phyloP scores from a whole-genome alignment of 2,797 vertebrate genomes.

The Anabas testudineus region DNA sequence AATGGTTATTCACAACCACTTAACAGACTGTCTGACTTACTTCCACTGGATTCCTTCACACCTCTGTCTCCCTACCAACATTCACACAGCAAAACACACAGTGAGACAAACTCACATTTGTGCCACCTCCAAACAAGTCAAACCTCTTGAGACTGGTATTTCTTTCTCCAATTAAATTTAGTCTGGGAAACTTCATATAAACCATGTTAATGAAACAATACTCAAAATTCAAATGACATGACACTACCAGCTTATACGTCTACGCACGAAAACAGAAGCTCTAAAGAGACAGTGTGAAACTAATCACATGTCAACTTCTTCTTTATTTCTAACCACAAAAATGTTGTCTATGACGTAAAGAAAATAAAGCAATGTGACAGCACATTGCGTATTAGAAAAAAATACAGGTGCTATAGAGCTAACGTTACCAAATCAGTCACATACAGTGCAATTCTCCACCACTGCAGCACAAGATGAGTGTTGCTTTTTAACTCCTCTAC shows the following conservation, averaged over 20 bases:
- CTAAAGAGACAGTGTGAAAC: not conserved
- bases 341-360: slow-evolving; percentile 6
- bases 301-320: slow-evolving; percentile 18
- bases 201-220: not conserved
- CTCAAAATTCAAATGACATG: not conserved
- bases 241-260: not conserved
- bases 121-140: slow-evolving; percentile 15
- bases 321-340: not conserved
- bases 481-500: slow-evolving; percentile 14
- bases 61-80: slow-evolving; percentile 39
- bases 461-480: not conserved
- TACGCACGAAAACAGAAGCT: slow-evolving; percentile 15
- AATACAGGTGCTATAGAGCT: not conserved
- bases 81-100: slow-evolving; percentile 5
- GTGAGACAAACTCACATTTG: slow-evolving; percentile 19
- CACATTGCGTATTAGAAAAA: slow-evolving; percentile 4
- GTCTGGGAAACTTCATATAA: slow-evolving; percentile 6
- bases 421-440: slow-evolving; percentile 4
- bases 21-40: slow-evolving; percentile 79
- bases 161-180: not conserved
- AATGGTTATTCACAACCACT: slow-evolving; percentile 70
- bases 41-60: slow-evolving; percentile 65
- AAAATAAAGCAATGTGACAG: slow-evolving; percentile 17
- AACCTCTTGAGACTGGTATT: not conserved
- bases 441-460: not conserved